These are phyloP conservation scores for Alces alces DNA, from an alignment of 2,113 vertebrate genomes.

Conservation along the genomic window DNA sequence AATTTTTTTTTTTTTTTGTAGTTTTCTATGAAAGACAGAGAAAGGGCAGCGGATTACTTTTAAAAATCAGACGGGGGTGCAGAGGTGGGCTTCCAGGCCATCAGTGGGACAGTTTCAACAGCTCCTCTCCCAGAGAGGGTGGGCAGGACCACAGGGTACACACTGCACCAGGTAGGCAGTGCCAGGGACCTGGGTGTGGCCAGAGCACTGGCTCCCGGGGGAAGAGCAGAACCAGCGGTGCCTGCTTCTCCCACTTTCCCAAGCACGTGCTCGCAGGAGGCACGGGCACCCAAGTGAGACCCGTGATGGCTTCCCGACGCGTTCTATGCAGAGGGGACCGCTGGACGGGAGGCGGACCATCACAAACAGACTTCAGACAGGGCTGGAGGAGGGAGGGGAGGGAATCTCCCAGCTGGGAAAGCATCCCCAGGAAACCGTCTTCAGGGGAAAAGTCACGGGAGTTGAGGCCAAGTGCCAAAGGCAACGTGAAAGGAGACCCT, in stretches of 20 bases:
- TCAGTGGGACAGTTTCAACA: not conserved
- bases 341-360: not conserved
- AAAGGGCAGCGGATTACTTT: not conserved
- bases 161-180: not conserved
- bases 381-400: accelerated
- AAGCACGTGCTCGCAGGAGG: not conserved
- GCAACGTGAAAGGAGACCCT: not conserved
- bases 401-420: not conserved
- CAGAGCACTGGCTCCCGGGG: not conserved
- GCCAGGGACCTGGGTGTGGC: not conserved
- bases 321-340: not conserved
- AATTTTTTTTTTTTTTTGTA: not conserved
- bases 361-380: not conserved
- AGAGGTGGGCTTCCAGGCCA: accelerated
- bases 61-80: not conserved
- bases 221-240: accelerated
- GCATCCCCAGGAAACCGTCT: not conserved
- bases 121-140: no score
- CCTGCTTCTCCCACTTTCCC: no score
- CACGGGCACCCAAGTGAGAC: not conserved
- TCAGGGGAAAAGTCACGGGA: accelerated
- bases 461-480: not conserved
- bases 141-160: not conserved
- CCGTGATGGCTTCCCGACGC: not conserved
- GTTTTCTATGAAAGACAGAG: not conserved